A percentile compares a stretch with the other conserved stretches of the same genome.
Evolutionary conservation across 2,797 vertebrate species (phyloP).

Genomic region (Macrochelys suwanniensis): DNA sequence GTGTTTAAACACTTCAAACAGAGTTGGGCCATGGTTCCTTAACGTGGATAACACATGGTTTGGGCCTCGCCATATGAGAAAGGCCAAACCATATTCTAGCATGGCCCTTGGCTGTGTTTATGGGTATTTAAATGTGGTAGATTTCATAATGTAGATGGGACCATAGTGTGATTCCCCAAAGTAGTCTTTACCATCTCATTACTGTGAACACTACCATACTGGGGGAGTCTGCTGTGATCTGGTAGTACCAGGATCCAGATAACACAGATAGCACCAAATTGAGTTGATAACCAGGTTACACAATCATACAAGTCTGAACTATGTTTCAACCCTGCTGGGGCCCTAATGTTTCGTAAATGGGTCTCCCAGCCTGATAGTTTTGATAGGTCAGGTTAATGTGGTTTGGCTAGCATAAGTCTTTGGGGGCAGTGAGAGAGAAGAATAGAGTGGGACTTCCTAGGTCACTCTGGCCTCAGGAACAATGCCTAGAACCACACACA

Average conservation of each 20-base stretch:
- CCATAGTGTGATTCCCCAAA: neutral
- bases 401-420: neutral
- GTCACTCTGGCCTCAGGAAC: neutral
- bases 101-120: neutral
- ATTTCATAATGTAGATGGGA: neutral
- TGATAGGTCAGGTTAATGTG: neutral
- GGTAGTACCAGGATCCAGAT: neutral
- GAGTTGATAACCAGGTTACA: no score
- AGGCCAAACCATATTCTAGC: neutral
- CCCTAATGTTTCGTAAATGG: neutral
- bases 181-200: neutral
- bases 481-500: accelerated
- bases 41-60: neutral
- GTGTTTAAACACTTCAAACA: neutral
- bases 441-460: neutral
- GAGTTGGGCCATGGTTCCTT: neutral
- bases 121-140: neutral
- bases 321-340: neutral
- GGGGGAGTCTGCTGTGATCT: neutral
- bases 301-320: neutral
- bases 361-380: neutral
- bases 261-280: neutral
- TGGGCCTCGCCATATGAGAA: neutral
- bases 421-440: neutral
- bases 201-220: neutral